Evolutionary conservation across 2,888 invertebrate species (phyloP), one percentile per base, ranked within the genome.

Genomic region (Cinara cedri): DNA sequence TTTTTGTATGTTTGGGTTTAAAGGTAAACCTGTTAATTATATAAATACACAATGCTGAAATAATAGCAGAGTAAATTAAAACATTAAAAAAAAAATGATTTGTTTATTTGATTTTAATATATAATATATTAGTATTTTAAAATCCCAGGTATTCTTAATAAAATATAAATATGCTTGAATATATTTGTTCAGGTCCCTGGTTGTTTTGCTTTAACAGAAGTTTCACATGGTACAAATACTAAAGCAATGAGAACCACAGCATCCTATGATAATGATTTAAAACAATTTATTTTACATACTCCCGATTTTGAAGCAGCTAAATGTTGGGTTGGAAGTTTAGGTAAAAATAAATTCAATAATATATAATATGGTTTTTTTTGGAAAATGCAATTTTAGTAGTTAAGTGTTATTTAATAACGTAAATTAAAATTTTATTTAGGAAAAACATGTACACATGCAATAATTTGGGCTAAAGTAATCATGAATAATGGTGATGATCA

Each of bases 261-360:
- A 6, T 93, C 91, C 0, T 98, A 93, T 86, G 94, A 97, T 86
- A 89, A 91, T 0, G 85, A 86, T 51, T 90, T 90, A 19, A 89
- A 91, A 87, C 91, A 93, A 86, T 97, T 97, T 87, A 88, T 97
- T 80, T 88, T 98, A 14, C 90, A 97, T 85, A 94, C 97, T 0
- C 97, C 98, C 0, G 94, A 96, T 87, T 94, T 97, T 87, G 93
- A 97, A 86, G 95, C 97, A 11, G 95, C 96, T 75, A 98, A 98
- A 88, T 96, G 96, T 87, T 98, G 97, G 97, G 91, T 93, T 84
- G 98, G 98, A 83, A 96, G 96, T 87, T 89, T 95, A 87, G 94
- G 94, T 89, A 34, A 34, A 8, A 68, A 19, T 51, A 34, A 34
- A 11, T 62, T 78, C 8, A 72, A n/a, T 49, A 46, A 42, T 13